Conservation (phyloP, 2,113 vertebrate genomes). For the Danionella cerebrum region DNA sequence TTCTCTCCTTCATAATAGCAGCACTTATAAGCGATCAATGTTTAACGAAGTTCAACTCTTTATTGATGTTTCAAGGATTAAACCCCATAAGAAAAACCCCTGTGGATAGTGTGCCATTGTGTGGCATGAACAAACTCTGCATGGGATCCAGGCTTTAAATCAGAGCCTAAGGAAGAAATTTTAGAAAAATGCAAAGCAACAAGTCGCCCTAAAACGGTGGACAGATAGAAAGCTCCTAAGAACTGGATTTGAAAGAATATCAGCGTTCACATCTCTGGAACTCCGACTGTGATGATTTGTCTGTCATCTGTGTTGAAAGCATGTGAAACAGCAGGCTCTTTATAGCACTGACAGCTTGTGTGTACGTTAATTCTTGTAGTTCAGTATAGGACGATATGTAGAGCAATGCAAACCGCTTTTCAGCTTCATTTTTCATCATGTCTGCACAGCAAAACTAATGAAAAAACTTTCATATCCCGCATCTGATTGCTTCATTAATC, state of each 20-base stretch:
- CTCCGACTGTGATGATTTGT: background rate
- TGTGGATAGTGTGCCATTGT: too few relatives aligned
- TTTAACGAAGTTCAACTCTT: too few relatives aligned
- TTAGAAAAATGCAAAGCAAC: too few relatives aligned
- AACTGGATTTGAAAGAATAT: background rate
- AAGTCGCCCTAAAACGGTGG: background rate
- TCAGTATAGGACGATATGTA: background rate
- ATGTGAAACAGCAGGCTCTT: background rate
- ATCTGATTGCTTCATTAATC: conserved; percentile 64
- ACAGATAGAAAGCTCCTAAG: background rate
- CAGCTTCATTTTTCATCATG: conserved; percentile 5
- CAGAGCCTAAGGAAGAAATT: too few relatives aligned
- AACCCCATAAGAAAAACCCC: too few relatives aligned
- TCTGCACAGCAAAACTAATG: conserved; percentile 39
- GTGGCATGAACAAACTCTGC: too few relatives aligned
- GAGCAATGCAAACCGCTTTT: background rate
- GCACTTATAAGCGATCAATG: too few relatives aligned
- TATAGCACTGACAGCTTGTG: background rate
- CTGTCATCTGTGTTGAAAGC: background rate
- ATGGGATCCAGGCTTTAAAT: too few relatives aligned
- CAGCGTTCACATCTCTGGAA: background rate
- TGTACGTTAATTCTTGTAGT: background rate
- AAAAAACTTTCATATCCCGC: conserved; percentile 58
- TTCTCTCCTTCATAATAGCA: too few relatives aligned
- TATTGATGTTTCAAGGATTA: too few relatives aligned